These are phyloP conservation scores for Tetheella fluctuosa DNA, from an alignment of 2,888 invertebrate genomes.

Conservation along the genomic window DNA sequence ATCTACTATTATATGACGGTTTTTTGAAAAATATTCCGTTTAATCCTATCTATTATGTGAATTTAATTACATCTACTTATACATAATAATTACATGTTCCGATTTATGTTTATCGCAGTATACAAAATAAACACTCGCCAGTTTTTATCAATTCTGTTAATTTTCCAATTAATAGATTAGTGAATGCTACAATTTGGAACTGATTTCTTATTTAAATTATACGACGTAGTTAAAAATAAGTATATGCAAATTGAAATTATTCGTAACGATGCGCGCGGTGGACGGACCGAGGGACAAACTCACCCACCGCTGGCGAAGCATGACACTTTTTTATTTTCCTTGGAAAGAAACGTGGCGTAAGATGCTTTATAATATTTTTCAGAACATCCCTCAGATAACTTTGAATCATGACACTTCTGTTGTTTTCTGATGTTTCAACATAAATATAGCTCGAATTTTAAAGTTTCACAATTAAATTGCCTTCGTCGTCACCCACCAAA, in stretches of 20 bases:
- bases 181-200: too few relatives aligned
- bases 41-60: too few relatives aligned
- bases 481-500: constrained; percentile 12
- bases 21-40: too few relatives aligned
- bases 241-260: background rate
- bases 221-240: background rate
- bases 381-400: constrained; percentile 40
- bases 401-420: constrained; percentile 61
- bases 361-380: constrained; percentile 31
- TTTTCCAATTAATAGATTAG: too few relatives aligned
- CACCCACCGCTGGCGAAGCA: background rate
- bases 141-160: too few relatives aligned
- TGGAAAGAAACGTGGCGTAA: background rate
- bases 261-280: background rate
- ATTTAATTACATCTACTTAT: too few relatives aligned
- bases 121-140: too few relatives aligned
- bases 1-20: too few relatives aligned
- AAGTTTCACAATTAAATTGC: constrained; percentile 33
- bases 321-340: background rate
- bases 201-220: background rate
- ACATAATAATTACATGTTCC: too few relatives aligned
- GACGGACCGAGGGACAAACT: background rate
- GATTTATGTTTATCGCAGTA: too few relatives aligned
- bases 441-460: constrained; percentile 42
- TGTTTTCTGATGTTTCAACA: constrained; percentile 48